Evolutionary conservation across 2,797 vertebrate genomes (phyloP).

Genomic region (Loriculus beryllinus): DNA sequence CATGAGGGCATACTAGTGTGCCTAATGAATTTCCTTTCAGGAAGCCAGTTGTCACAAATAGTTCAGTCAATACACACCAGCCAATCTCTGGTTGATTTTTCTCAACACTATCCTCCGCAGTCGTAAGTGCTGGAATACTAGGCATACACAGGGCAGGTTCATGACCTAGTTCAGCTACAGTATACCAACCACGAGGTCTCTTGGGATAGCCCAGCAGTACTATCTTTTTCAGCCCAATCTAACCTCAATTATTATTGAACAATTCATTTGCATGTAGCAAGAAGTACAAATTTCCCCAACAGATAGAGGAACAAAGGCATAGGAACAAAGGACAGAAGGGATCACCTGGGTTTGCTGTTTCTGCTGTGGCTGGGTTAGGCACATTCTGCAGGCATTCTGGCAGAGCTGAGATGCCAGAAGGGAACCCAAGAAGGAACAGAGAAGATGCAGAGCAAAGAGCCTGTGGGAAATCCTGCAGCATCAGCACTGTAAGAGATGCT

Average conservation of each 20-base stretch:
- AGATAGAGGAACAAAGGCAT: neutral
- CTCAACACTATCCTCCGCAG: neutral
- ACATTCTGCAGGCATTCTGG: neutral
- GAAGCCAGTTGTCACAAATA: neutral
- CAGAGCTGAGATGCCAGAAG: neutral
- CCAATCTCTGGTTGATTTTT: neutral
- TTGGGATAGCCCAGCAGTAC: neutral
- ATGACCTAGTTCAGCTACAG: neutral
- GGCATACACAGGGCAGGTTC: neutral
- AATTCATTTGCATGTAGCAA: neutral
- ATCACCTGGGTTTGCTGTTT: neutral
- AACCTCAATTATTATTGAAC: neutral
- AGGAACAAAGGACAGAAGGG: neutral
- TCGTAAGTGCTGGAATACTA: neutral
- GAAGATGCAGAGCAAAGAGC: neutral
- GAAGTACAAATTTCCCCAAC: neutral
- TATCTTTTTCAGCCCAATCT: neutral
- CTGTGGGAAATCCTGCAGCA: neutral
- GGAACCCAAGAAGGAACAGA: neutral
- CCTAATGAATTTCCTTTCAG: neutral
- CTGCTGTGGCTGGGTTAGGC: neutral
- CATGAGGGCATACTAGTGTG: neutral
- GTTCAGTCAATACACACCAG: neutral
- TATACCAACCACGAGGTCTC: neutral
- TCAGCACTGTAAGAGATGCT: neutral